Conservation (phyloP, 2,888 invertebrate genomes). For the Rugalucina vietnamica region DNA sequence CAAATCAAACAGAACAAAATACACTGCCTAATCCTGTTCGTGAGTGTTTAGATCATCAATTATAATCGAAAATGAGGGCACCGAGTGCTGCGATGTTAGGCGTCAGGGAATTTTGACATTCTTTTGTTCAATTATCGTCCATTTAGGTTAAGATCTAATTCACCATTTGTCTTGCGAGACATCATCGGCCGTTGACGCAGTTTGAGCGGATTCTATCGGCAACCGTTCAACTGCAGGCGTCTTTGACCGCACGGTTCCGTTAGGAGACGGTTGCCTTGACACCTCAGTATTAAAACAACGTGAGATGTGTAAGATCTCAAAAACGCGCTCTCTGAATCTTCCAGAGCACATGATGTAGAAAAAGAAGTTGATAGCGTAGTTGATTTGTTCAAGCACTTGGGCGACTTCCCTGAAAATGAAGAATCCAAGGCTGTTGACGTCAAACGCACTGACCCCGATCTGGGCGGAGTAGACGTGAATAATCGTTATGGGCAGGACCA, state of each 20-base stretch:
- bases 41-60: no score
- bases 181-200: background rate
- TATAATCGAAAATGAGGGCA: no score
- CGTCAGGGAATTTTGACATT: no score
- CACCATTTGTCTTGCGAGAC: background rate
- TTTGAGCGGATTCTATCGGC: background rate
- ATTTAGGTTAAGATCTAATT: no score
- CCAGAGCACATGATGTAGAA: slow-evolving; percentile 68
- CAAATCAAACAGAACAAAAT: no score
- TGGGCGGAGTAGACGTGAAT: slow-evolving; percentile 64
- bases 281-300: background rate
- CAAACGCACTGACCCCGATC: slow-evolving; percentile 61
- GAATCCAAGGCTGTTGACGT: slow-evolving; percentile 48
- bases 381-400: slow-evolving; percentile 69
- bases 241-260: background rate
- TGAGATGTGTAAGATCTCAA: background rate
- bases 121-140: no score
- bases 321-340: slow-evolving; percentile 45
- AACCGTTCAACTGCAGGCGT: no score
- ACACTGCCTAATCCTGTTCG: no score
- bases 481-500: slow-evolving; percentile 67
- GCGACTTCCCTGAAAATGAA: slow-evolving; percentile 62
- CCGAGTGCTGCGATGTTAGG: no score
- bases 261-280: background rate
- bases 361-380: slow-evolving; percentile 73